Evolutionary conservation across 1,140 invertebrate genomes (phyloP), one percentile per base, ranked within the genome.

Genomic region (Bradynema listronoti): DNA sequence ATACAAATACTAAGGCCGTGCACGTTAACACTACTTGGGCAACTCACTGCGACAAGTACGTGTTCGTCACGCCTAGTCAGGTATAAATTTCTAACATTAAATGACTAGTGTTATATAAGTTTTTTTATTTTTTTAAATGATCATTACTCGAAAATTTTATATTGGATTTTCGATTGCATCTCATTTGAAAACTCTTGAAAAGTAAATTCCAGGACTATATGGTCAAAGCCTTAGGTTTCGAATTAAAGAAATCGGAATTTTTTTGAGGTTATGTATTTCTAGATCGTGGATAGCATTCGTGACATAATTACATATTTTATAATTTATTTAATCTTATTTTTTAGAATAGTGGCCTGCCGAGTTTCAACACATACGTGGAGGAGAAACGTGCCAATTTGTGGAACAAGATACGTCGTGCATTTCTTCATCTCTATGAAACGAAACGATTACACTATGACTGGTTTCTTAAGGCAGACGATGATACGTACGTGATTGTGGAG

Each of bases 381-480:
- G 36, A 39, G 11, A 39, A 39, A 11, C 19, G 11, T 11, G 19
- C 11, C 19, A 39, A 39, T 19, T 39, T 39, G 11, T 39, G 9
- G 9, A 22, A 22, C 9, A 43, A 43, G 29, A 30, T 3, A 50
- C 27, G 47, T 11, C 11, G 11, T 11, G 47, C 47, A 30, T 50
- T 50, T 32, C 47, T 30, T 25, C n/a, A 50, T 50, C 29, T 50
- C 5, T 50, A 50, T 32, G 34, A 50, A 5, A 50, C 29, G 16
- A 32, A 50, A 32, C 19, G 32, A 49, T 27, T 25, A 24, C 27
- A 58, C 22, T 77, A 63, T 56, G 65, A 78, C 9, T 78, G 76
- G 76, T 56, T 78, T n/a, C n/a, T 78, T 5, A 67, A 79, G 42
- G 69, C 70, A 42, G 73, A 78, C 57, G 77, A 78, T 49, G 56